phyloP scores from a whole-genome alignment of 2,888 invertebrate genomes.

The Cataglyphis livida region DNA sequence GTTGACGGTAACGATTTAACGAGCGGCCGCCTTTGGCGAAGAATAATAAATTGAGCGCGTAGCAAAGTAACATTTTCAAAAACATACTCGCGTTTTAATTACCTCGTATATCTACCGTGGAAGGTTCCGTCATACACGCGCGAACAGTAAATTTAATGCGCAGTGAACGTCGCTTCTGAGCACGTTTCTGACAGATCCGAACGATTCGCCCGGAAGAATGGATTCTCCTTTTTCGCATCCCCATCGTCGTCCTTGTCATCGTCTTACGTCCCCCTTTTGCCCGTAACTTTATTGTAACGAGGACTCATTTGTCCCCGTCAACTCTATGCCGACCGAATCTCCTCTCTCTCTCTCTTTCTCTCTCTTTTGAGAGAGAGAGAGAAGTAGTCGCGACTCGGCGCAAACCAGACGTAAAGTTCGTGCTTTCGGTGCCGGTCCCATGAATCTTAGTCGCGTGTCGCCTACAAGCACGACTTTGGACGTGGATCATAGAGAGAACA shows the following conservation, averaged over 20 bases:
- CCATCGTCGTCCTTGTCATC: slow-evolving; percentile 12
- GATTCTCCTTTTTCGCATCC: slow-evolving; percentile 55
- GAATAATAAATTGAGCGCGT: slow-evolving; percentile 4
- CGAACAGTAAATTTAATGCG: slow-evolving; percentile 34
- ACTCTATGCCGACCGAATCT: slow-evolving; percentile 54
- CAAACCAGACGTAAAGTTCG: slow-evolving; percentile 40
- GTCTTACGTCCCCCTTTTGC: slow-evolving; percentile 52
- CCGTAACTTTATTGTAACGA: slow-evolving; percentile 70
- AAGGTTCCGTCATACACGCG: neutral
- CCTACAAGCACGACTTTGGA: slow-evolving; percentile 35
- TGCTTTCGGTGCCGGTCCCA: slow-evolving; percentile 48
- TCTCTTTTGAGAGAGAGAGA: slow-evolving; percentile 28
- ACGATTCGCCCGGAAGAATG: slow-evolving; percentile 58
- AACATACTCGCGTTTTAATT: slow-evolving; percentile 29
- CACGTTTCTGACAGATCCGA: slow-evolving; percentile 51
- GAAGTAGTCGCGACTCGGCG: slow-evolving; percentile 57
- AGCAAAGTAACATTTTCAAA: slow-evolving; percentile 27
- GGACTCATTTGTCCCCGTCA: slow-evolving; percentile 70
- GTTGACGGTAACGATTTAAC: neutral
- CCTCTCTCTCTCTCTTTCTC: slow-evolving; percentile 14
- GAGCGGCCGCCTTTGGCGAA: neutral
- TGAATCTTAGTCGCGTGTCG: slow-evolving; percentile 53
- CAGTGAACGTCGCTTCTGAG: slow-evolving; percentile 46
- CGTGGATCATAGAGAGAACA: slow-evolving; percentile 20
- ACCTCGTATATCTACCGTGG: slow-evolving; percentile 20